Evolutionary conservation across 2,888 invertebrate genomes (phyloP), one percentile per base, ranked within the genome.

Genomic region (Eupithecia inturbata): DNA sequence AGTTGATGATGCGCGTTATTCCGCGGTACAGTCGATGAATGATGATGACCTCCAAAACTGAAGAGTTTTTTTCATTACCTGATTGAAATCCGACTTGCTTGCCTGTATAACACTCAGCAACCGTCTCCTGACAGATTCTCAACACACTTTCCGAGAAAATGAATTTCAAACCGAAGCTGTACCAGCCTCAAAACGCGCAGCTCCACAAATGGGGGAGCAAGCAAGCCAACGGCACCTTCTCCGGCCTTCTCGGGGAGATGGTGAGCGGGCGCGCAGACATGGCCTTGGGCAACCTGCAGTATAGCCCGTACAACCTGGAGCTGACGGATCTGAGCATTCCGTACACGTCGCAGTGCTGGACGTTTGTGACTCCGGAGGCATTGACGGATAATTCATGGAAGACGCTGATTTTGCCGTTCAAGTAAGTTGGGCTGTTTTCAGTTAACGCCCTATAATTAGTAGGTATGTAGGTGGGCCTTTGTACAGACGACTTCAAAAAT

Each of bases 321-420:
- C 88, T 96, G 64, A 95, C 97, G 82, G 98, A 98, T 87, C 89
- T 98, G 57, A 97, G 96, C 70, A 94, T 95, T 67, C 97, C 98
- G 0, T 98, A 98, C 78, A 97, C 96, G n/a, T 96, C 97, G 0
- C 97, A 97, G 85, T 98, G 98, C 83, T 95, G 97, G 82, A 98
- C 98, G 0, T 98, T 98, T 84, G 87, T 98, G 26, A 97, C 98
- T 0, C 97, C 97, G 0, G 97, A 97, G 89, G 96, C 97, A 0
- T 91, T 97, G 26, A 96, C 96, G 1, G 97, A 98, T 85, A 97
- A 97, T 82, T 97, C 97, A 1, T 98, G 98, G 98, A 97, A 96
- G 87, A 97, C 97, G 0, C 92, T 98, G 10, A 96, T 97, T 82
- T 91, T 97, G 79, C 98, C 98, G 1, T 97, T 98, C 84, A 96